Evolutionary conservation across 1,140 invertebrate species (phyloP), one percentile per base, ranked within the genome.

Genomic region (Notospermus geniculatus): DNA sequence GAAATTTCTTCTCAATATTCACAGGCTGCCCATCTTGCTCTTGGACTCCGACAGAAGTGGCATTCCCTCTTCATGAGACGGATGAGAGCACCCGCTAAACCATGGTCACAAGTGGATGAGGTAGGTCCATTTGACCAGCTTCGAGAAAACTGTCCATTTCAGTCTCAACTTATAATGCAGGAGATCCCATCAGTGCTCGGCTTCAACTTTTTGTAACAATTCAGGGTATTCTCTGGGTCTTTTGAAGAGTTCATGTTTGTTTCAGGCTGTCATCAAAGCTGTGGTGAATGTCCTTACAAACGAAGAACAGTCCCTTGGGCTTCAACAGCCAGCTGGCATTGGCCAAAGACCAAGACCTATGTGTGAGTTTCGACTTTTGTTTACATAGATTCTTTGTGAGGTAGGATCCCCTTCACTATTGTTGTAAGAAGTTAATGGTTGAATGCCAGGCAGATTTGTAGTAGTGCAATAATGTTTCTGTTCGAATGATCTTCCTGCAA

Each of bases 1-100:
- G 32, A 7, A 7, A 36, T 36, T 36, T 36, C 32, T 36, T 15
- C 15, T 36, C 32, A n/a, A n/a, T n/a, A n/a, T 52, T 69, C 63
- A 25, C 60, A 80, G 77, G 84, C 86, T 59, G 88, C 87, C 0
- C 83, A 87, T 46, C 80, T 90, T 32, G 84, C 89, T 7, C 84
- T 89, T 63, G 86, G 89, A 74, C 82, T 93, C 22, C 81, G 92
- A 28, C 88, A 91, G 72, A 90, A 90, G 62, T 89, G 91, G 78
- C 88, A 91, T 71, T 86, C 88, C 28, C 72, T 92, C 11, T 86
- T 92, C 32, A 80, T 90, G 11, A 82, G 88, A 5, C 83, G 89
- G 32, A 88, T 93, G 85, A 84, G 85, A 61, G 85, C 87, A 59
- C 89, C 90, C 0, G 84, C 84, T 15, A 88, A 89, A 76, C 83